Evolutionary conservation across 2,113 vertebrate genomes (phyloP).

Genomic region (Zeus faber): DNA sequence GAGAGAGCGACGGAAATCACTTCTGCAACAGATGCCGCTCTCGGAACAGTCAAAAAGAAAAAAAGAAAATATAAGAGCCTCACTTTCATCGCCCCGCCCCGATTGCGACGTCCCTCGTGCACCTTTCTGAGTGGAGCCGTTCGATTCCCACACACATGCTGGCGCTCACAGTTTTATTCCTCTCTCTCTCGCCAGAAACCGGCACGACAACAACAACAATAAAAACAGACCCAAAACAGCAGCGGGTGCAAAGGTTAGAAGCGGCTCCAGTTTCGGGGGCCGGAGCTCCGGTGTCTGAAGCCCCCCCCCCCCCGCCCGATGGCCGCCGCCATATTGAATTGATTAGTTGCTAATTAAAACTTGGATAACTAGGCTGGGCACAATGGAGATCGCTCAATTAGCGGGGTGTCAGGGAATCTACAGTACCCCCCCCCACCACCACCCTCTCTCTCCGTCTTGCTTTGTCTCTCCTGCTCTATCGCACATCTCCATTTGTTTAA

Average conservation of each 20-base stretch:
- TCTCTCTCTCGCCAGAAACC: too few relatives aligned
- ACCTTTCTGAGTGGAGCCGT: too few relatives aligned
- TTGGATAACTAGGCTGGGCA: conserved; percentile 79
- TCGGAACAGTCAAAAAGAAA: too few relatives aligned
- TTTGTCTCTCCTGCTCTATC: conserved; percentile 37
- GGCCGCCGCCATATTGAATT: conserved; percentile 85
- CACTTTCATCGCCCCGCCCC: too few relatives aligned
- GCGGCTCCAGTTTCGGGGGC: conserved; percentile 34
- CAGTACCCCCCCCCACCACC: background rate
- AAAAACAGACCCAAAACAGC: too few relatives aligned
- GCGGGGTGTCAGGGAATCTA: conserved; percentile 88
- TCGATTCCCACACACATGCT: too few relatives aligned
- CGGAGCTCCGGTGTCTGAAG: conserved; percentile 40
- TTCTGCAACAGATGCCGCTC: conserved; percentile 40
- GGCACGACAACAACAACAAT: too few relatives aligned
- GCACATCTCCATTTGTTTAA: conserved; percentile 62
- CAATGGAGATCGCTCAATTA: conserved; percentile 79
- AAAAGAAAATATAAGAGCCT: too few relatives aligned
- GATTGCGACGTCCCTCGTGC: too few relatives aligned
- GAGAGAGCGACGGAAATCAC: conserved; percentile 20
- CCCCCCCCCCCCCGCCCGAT: conserved; percentile 50
- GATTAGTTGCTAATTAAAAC: conserved; percentile 97
- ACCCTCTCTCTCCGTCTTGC: background rate
- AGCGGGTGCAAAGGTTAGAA: conserved; percentile 54
- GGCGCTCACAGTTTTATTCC: too few relatives aligned